Base-by-base conservation (phyloP, 53 echinoderm and acorn worm genomes). In the Henricia sp. region DNA sequence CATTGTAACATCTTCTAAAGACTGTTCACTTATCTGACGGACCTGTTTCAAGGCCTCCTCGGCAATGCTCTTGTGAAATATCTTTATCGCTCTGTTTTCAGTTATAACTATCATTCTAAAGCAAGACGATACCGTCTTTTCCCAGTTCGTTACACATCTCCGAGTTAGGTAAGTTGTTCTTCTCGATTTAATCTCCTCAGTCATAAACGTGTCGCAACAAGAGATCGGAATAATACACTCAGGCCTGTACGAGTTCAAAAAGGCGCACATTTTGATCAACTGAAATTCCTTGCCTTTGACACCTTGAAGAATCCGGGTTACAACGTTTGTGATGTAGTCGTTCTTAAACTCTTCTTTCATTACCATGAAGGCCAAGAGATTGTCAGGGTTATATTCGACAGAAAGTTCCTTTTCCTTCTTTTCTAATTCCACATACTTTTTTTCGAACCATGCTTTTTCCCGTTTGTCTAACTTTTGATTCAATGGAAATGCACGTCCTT, bases 201-300 rank as follows among this genome's bases (percentile, higher is more conserved):
- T 70, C 91, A 93, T 93, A 36, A 91, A 84, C 11, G 52, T 59
- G 60, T 93, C 93, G 85, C 93, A 93, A 42, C 85, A 85, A 2
- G 93, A 84, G 11, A 85, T 88, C 32, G 93, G 91, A 71, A 93
- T 90, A 50, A 37, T 51, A 68, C 83, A 84, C 1, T 82, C 88
- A 34, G 52, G 84, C 13, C 38, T 55, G 68, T 88, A 91, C 13
- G 37, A 33, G 39, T 88, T 91, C 19, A 93, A 38, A 21, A 83
- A 65, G 8, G 93, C 89, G 33, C 77, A 71, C 32, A 86, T 91
- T 59, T 91, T 94, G 19, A 89, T 64, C 6, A 94, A 42, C 26
- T 69, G 37, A 41, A 86, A 21, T 62, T 76, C 74, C 14, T 85
- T 69, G 9, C 37, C 42, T 42, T 71, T 60, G 30, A 51, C 46